A percentile compares a stretch with the other conserved stretches of the same genome.
Evolutionary conservation across 2,797 vertebrate species (phyloP).

Genomic region (Tinamus major): DNA sequence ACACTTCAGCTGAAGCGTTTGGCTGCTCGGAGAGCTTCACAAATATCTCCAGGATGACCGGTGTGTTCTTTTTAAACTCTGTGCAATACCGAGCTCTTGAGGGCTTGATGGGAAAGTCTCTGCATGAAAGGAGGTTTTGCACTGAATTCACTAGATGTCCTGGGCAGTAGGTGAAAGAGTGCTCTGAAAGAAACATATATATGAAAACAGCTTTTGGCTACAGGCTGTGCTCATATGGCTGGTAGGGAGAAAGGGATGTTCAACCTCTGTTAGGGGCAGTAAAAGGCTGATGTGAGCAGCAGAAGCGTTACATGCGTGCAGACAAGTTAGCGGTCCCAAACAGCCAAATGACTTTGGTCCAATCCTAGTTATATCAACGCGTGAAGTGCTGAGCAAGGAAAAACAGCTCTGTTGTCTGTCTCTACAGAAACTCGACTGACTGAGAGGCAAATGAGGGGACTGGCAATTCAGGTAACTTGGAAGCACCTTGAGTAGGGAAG

Average conservation of each 20-base stretch:
- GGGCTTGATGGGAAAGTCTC: not conserved
- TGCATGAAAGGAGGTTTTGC: not conserved
- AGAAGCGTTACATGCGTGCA: not conserved
- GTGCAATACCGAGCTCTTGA: not conserved
- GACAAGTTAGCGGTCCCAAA: not conserved
- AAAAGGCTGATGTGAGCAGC: not conserved
- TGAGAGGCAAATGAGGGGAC: not conserved
- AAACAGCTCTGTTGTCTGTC: not conserved
- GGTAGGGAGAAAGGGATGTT: not conserved
- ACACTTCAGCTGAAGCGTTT: not conserved
- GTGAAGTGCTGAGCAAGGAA: not conserved
- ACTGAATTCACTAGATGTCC: rapidly evolving
- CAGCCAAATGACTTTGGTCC: not conserved
- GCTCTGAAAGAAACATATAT: not conserved
- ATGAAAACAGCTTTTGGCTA: rapidly evolving
- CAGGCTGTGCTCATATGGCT: not conserved
- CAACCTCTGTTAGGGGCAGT: not conserved
- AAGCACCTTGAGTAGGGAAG: not conserved
- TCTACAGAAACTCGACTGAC: not conserved
- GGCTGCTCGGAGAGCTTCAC: not conserved
- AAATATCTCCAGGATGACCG: not conserved
- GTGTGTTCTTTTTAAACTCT: not conserved
- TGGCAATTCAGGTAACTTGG: too few species aligned
- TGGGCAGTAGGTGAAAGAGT: rapidly evolving
- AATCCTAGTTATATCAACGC: too few species aligned